Evolutionary conservation across 2,113 vertebrate species (phyloP), one percentile per base, ranked within the genome.

Genomic region (Syngnathus scovelli): DNA sequence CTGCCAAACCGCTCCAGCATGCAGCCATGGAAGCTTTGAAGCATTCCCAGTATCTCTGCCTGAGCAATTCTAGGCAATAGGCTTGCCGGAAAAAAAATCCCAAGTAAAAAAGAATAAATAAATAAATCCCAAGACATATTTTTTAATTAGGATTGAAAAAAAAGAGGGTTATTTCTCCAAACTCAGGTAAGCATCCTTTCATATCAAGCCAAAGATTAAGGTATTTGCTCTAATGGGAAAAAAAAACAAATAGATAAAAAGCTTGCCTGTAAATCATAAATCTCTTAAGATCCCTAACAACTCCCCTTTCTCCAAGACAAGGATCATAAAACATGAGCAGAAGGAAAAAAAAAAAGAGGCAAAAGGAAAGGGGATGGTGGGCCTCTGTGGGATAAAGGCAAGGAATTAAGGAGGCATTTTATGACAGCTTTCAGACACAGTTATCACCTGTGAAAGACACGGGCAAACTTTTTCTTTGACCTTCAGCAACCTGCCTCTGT

Each of bases 241-340:
- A 15, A 4, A 46, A 46, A 72, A 77, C 78, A 68, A 82, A 83
- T 82, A 77, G 10, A 72, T 76, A 79, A 68, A 82, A 84, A 83
- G 74, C 77, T 66, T 72, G 78, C 79, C 78, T 81, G 83, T 89
- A 90, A 89, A 89, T 90, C 88, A 80, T 89, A 90, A 90, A 90
- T 90, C 88, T 86, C 80, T 71, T 67, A 77, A 85, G 83, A 89
- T 87, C 86, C 81, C 78, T 78, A 84, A 86, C 86, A 84, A 85
- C 82, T 87, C 83, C 78, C 82, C 66, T 76, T 78, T 83, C 82
- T 66, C 72, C 54, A 61, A 81, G 85, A 90, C 85, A 89, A 85
- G 87, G 85, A 74, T 78, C 86, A 86, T 90, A 86, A 90, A 90
- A 86, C 82, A 89, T 71, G 59, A 85, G 72, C 61, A 52, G 66